A percentile compares a stretch with the other conserved stretches of the same genome.
These are phyloP conservation scores for Agriotes lineatus DNA, from an alignment of 2,888 invertebrate genomes.

Conservation along the genomic window DNA sequence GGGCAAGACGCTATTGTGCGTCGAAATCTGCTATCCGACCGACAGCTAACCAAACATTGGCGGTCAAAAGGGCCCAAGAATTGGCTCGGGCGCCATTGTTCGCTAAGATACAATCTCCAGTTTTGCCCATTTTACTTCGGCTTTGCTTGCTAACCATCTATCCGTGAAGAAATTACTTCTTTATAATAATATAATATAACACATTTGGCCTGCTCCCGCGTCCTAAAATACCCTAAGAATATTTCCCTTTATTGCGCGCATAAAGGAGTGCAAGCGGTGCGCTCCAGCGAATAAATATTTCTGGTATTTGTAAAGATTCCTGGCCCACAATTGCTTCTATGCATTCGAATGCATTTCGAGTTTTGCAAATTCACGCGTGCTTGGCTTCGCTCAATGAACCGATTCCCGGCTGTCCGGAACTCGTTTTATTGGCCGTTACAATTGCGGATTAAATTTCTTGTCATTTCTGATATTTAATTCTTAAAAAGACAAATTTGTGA, in stretches of 20 bases:
- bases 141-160: constrained; percentile 64
- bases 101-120: constrained; percentile 63
- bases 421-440: not conserved
- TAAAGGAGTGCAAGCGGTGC: constrained; percentile 40
- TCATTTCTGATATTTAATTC: too few relatives aligned
- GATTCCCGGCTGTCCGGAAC: not conserved
- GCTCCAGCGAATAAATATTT: constrained; percentile 43
- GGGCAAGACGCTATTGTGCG: constrained; percentile 57
- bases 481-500: too few relatives aligned
- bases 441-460: not conserved
- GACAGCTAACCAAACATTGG: constrained; percentile 79
- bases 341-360: constrained; percentile 38
- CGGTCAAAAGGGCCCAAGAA: constrained; percentile 69
- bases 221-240: constrained; percentile 43
- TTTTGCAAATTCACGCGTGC: constrained; percentile 43
- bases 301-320: constrained; percentile 40
- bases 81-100: constrained; percentile 63
- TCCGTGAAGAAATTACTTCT: constrained; percentile 67
- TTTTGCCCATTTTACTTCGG: constrained; percentile 59
- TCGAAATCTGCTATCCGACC: constrained; percentile 56
- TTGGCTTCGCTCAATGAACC: constrained; percentile 25
- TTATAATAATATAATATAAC: constrained; percentile 67
- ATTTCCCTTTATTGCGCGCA: constrained; percentile 42
- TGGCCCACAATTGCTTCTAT: constrained; percentile 37
- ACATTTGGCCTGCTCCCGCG: constrained; percentile 53